A percentile compares a stretch with the other conserved stretches of the same genome.
Conservation (phyloP, 2,113 vertebrate species). For the Solea solea region DNA sequence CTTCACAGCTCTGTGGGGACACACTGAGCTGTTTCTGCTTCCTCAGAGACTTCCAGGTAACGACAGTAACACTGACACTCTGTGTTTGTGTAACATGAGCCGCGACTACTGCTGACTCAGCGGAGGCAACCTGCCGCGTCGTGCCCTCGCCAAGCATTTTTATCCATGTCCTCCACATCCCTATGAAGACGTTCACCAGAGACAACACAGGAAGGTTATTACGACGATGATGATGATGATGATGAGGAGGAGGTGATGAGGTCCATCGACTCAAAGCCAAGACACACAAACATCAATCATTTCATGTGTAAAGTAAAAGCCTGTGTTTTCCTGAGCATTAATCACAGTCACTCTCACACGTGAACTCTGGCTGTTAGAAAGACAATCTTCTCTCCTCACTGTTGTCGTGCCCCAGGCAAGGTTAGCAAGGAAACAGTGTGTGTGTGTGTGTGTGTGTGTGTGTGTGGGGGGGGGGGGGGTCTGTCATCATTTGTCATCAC, state of each 20-base stretch:
- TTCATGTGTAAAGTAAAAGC: no score
- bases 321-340: no score
- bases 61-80: no score
- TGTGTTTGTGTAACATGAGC: constrained; percentile 7
- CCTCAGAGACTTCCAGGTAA: no score
- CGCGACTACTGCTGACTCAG: constrained; percentile 59
- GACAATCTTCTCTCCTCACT: constrained; percentile 37
- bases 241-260: no score
- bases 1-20: no score
- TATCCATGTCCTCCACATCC: not conserved
- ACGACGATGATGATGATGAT: not conserved
- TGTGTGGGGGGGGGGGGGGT: constrained; percentile 3
- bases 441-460: constrained; percentile 34
- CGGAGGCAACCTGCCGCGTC: constrained; percentile 20
- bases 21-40: no score
- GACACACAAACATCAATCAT: no score
- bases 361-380: constrained; percentile 47
- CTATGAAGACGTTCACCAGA: not conserved
- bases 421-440: constrained; percentile 48
- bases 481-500: constrained; percentile 50
- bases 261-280: no score
- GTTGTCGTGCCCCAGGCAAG: constrained; percentile 59
- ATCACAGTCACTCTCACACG: not conserved
- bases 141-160: constrained; percentile 14
- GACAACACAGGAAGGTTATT: not conserved